A percentile compares a stretch with the other conserved stretches of the same genome.
Evolutionary conservation across 2,888 invertebrate species (phyloP).

Genomic region (Cabera pusaria): DNA sequence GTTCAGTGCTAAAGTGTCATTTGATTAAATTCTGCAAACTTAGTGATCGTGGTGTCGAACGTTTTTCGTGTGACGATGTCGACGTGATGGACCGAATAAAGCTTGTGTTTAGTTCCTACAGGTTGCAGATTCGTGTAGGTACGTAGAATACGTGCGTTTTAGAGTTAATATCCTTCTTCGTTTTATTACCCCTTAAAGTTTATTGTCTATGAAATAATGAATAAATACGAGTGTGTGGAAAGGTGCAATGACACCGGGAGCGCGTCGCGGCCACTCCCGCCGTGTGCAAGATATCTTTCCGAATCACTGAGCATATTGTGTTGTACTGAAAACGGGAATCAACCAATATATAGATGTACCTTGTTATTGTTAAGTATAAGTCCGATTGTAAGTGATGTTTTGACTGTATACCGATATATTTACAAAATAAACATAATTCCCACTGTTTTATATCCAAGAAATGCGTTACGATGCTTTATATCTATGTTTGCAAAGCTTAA

Average conservation of each 20-base stretch:
- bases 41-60: conserved; percentile 44
- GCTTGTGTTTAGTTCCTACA: conserved; percentile 81
- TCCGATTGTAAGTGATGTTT: conserved; percentile 22
- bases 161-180: conserved; percentile 32
- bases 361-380: conserved; percentile 20
- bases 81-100: conserved; percentile 64
- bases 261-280: conserved; percentile 10
- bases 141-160: conserved; percentile 35
- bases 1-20: conserved; percentile 22
- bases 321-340: conserved; percentile 34
- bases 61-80: conserved; percentile 55
- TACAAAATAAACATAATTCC: conserved; percentile 1
- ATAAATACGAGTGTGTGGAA: conserved; percentile 14
- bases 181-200: conserved; percentile 34
- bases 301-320: conserved; percentile 23
- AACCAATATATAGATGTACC: conserved; percentile 29
- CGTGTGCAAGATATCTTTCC: conserved; percentile 14
- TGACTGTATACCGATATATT: conserved; percentile 27
- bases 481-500: too few relatives aligned
- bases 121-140: conserved; percentile 54
- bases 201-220: conserved; percentile 16
- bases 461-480: too few relatives aligned
- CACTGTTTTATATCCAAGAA: conserved; percentile 2
- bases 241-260: conserved; percentile 11
- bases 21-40: conserved; percentile 38